Evolutionary conservation across 2,888 invertebrate species (phyloP).

Genomic region (Aphidius colemani): DNA sequence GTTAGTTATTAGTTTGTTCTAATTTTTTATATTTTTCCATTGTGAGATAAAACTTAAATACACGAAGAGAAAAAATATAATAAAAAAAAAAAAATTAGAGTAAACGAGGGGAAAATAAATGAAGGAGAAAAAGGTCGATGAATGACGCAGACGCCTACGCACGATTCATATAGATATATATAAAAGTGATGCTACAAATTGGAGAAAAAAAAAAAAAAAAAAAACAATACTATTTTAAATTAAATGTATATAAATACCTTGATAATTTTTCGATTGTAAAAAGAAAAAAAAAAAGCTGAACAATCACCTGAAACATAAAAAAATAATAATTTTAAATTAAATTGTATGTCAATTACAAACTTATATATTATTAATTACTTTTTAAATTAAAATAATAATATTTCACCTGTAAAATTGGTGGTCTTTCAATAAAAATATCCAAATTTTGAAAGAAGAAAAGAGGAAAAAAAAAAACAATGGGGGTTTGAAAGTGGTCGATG

Average conservation of each 20-base stretch:
- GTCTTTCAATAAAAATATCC: too few species aligned
- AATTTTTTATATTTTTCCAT: too few species aligned
- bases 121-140: slow-evolving; percentile 34
- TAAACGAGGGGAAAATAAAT: neutral
- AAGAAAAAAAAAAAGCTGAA: neutral
- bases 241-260: neutral
- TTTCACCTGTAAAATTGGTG: too few species aligned
- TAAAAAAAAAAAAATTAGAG: neutral
- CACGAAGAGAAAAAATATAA: neutral
- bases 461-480: too few species aligned
- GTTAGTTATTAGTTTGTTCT: too few species aligned
- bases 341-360: neutral
- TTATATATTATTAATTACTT: too few species aligned
- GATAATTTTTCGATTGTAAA: neutral
- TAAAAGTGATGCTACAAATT: too few species aligned
- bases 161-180: neutral
- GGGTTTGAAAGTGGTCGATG: too few species aligned
- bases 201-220: too few species aligned
- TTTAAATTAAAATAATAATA: too few species aligned
- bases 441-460: too few species aligned
- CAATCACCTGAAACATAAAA: slow-evolving; percentile 30
- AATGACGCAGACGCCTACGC: slow-evolving; percentile 42
- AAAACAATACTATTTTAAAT: too few species aligned
- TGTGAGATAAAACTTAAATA: neutral
- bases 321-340: neutral